These are phyloP conservation scores for Pentamera pediparva DNA, from an alignment of 53 echinoderm and acorn worm species.

Conservation along the genomic window DNA sequence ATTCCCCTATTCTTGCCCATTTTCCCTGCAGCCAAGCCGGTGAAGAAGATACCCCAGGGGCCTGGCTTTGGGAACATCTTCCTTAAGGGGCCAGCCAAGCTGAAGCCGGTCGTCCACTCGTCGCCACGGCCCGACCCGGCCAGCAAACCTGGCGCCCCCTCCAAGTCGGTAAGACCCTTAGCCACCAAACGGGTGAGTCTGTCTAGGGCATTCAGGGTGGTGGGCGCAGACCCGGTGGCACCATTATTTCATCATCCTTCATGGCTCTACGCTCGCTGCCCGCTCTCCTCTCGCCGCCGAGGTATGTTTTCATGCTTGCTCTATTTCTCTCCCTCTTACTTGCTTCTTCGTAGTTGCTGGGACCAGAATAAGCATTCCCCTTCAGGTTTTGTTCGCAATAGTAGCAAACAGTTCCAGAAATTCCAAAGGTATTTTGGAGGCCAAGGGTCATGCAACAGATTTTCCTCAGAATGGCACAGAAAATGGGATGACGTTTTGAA, in stretches of 20 bases:
- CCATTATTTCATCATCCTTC: background rate
- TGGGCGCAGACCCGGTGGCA: background rate
- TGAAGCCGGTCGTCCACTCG: background rate
- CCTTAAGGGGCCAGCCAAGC: background rate
- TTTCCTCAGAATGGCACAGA: no score
- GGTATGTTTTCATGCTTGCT: background rate
- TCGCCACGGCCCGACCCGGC: background rate
- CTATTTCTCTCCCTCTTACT: background rate
- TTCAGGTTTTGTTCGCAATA: no score
- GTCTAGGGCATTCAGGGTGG: slow-evolving; percentile 22
- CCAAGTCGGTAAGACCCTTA: slow-evolving; percentile 32
- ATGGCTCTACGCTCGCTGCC: background rate
- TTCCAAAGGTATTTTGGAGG: no score
- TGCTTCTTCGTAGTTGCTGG: background rate
- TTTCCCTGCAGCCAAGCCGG: background rate
- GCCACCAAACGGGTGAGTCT: slow-evolving; percentile 23
- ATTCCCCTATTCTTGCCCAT: no score
- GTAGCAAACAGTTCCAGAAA: no score
- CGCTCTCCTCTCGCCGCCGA: background rate
- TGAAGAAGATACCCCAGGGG: background rate
- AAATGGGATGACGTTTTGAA: no score
- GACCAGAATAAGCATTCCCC: background rate
- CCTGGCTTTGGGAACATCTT: slow-evolving; percentile 26
- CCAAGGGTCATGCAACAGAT: no score
- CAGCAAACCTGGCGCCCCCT: background rate